Evolutionary conservation across 2,888 invertebrate genomes (phyloP).

Genomic region (Acrocyrtus sp.): DNA sequence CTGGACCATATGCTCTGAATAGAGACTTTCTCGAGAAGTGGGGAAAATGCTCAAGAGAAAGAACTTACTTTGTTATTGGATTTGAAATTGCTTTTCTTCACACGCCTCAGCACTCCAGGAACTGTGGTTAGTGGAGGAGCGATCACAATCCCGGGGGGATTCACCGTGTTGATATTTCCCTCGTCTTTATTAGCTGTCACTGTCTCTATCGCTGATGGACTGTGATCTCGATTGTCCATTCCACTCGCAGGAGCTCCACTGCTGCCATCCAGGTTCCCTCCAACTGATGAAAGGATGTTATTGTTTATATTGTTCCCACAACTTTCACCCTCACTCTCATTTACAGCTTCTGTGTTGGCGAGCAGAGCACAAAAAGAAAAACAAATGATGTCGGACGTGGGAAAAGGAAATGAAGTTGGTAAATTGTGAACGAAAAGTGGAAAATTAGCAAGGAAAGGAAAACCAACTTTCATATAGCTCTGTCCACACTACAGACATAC

Average conservation of each 20-base stretch:
- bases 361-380: conserved; percentile 2
- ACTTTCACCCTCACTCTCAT: conserved; percentile 50
- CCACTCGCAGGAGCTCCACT: conserved; percentile 7
- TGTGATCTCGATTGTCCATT: conserved; percentile 42
- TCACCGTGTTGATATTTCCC: conserved; percentile 46
- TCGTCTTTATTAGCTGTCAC: conserved; percentile 53
- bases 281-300: conserved; percentile 7
- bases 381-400: conserved; percentile 10
- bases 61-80: conserved; percentile 65
- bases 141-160: conserved; percentile 47
- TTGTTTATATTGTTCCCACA: conserved; percentile 51
- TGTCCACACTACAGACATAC: background rate
- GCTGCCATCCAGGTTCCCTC: conserved; percentile 5
- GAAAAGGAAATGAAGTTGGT: conserved; percentile 4
- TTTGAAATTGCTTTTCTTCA: conserved; percentile 84
- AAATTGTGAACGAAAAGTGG: conserved; percentile 46
- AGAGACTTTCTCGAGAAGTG: conserved; percentile 3
- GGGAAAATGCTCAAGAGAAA: background rate
- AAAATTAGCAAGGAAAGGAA: conserved; percentile 30
- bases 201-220: conserved; percentile 46
- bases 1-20: too few species aligned
- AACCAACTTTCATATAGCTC: background rate
- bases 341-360: conserved; percentile 34
- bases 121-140: conserved; percentile 41
- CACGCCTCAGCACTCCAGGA: conserved; percentile 71